Evolutionary conservation across 2,797 vertebrate species (phyloP).

Genomic region (Sebastes cheni): DNA sequence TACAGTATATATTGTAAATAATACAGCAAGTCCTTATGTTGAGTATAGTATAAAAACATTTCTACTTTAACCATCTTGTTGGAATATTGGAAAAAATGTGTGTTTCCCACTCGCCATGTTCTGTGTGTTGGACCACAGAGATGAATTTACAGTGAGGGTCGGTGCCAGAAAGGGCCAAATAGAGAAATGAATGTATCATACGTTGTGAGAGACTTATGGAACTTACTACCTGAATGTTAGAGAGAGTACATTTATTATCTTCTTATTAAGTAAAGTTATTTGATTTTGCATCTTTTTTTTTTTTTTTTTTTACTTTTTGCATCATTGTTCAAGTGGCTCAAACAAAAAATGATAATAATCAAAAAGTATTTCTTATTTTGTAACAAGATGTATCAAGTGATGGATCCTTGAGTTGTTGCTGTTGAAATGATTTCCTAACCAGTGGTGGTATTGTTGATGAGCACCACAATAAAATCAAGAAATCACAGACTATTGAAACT

Average conservation of each 20-base stretch:
- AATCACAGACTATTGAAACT: slow-evolving; percentile 54
- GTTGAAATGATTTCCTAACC: slow-evolving; percentile 67
- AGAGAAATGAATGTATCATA: slow-evolving; percentile 80
- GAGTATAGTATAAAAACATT: slow-evolving; percentile 88
- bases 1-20: slow-evolving; percentile 99
- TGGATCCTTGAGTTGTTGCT: slow-evolving; percentile 69
- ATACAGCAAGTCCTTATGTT: slow-evolving; percentile 87
- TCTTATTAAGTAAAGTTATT: slow-evolving; percentile 67
- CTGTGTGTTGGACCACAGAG: slow-evolving; percentile 67
- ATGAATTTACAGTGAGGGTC: slow-evolving; percentile 51
- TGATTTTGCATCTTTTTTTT: slow-evolving; percentile 55
- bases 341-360: slow-evolving; percentile 41
- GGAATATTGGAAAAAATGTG: slow-evolving; percentile 67
- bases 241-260: slow-evolving; percentile 74
- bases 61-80: slow-evolving; percentile 84
- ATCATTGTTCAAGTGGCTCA: slow-evolving; percentile 67
- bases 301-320: slow-evolving; percentile 64
- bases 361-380: slow-evolving; percentile 71
- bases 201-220: slow-evolving; percentile 73
- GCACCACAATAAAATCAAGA: slow-evolving; percentile 67
- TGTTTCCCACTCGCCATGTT: slow-evolving; percentile 74
- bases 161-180: slow-evolving; percentile 55
- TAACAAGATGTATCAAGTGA: slow-evolving; percentile 68
- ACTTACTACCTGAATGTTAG: slow-evolving; percentile 83
- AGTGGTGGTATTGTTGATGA: slow-evolving; percentile 61